These are phyloP conservation scores for Acropternis orthonyx DNA, from an alignment of 2,797 vertebrate species.

Conservation along the genomic window DNA sequence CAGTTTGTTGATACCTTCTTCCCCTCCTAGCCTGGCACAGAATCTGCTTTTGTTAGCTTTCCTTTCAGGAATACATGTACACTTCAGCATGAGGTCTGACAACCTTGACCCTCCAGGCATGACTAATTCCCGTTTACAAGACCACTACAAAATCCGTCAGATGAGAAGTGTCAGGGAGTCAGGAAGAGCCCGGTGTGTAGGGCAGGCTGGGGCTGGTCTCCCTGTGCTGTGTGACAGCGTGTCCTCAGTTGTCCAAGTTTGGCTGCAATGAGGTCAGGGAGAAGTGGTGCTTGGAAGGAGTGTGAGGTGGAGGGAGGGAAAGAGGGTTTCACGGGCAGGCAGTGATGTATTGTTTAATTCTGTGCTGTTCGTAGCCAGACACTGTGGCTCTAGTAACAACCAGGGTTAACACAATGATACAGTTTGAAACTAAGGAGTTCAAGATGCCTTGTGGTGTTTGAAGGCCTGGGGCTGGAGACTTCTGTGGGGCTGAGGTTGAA, in stretches of 20 bases:
- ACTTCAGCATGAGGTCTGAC: constrained; percentile 66
- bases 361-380: background rate
- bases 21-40: constrained; percentile 7
- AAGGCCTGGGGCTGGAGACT: background rate
- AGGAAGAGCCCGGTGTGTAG: background rate
- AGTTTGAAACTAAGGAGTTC: background rate
- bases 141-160: constrained; percentile 55
- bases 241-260: fast-evolving
- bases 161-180: constrained; percentile 35
- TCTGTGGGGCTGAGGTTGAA: background rate
- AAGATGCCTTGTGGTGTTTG: background rate
- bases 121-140: constrained; percentile 66
- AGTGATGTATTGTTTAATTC: background rate
- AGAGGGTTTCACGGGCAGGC: background rate
- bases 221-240: background rate
- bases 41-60: constrained; percentile 58
- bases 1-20: constrained; percentile 50
- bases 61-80: constrained; percentile 61
- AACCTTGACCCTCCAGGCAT: constrained; percentile 62
- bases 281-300: background rate
- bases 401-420: background rate
- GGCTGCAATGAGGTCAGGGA: background rate
- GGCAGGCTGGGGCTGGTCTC: constrained; percentile 26
- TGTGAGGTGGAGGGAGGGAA: background rate
- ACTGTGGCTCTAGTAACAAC: background rate